phyloP scores from a whole-genome alignment of 2,888 invertebrate genomes.

The Phalera bucephala region DNA sequence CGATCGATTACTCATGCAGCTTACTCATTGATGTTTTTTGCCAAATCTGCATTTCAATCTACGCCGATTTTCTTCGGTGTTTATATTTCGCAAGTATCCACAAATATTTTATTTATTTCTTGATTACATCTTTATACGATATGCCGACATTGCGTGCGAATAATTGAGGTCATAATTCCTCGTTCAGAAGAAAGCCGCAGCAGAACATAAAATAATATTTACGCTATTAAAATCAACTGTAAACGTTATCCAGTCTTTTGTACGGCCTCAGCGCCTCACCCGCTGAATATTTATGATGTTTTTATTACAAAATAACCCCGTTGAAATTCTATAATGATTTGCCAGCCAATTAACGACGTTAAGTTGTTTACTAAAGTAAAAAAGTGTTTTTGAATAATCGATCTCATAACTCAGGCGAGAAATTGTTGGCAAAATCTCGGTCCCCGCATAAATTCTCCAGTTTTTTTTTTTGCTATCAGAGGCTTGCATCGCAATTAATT shows the following conservation, averaged over 20 bases:
- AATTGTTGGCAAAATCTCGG: constrained; percentile 31
- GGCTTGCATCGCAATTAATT: constrained; percentile 54
- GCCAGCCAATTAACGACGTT: constrained; percentile 19
- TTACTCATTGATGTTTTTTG: constrained; percentile 2
- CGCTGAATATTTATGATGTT: constrained; percentile 6
- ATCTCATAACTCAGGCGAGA: constrained; percentile 20
- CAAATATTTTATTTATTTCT: constrained; percentile 44
- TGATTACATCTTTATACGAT: constrained; percentile 50
- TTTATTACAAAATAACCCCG: constrained; percentile 5
- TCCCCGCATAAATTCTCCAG: constrained; percentile 35
- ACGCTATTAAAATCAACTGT: constrained; percentile 27
- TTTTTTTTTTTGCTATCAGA: constrained; percentile 30
- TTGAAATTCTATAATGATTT: constrained; percentile 18
- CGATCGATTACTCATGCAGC: neutral
- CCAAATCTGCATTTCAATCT: constrained; percentile 12
- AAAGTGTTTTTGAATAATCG: constrained; percentile 7
- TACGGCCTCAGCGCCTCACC: constrained; percentile 3
- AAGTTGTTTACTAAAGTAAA: constrained; percentile 26
- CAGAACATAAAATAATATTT: constrained; percentile 33
- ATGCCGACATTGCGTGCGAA: constrained; percentile 49
- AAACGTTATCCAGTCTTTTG: constrained; percentile 1
- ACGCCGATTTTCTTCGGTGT: constrained; percentile 18
- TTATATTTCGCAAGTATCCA: constrained; percentile 28
- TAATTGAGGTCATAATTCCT: constrained; percentile 51
- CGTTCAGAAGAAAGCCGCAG: constrained; percentile 39